Conservation (phyloP, 2,888 invertebrate genomes). For the Philereme vetulata region DNA sequence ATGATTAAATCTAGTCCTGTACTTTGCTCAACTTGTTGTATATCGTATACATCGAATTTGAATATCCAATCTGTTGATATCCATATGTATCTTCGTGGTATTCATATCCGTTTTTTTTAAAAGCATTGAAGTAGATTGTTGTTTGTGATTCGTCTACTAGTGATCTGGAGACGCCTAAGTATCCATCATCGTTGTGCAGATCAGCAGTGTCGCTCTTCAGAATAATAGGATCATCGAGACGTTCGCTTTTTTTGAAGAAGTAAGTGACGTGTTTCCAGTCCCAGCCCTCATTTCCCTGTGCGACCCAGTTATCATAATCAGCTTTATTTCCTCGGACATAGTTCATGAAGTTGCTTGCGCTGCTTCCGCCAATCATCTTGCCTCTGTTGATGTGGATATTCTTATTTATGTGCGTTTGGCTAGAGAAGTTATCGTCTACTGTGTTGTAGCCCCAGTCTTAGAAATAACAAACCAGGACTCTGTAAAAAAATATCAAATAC, state of each 20-base stretch:
- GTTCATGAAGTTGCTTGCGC: conserved; percentile 85
- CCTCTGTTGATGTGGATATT: conserved; percentile 78
- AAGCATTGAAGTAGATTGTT: conserved; percentile 48
- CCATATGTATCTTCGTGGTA: conserved; percentile 49
- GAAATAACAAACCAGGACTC: conserved; percentile 43
- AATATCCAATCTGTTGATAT: conserved; percentile 46
- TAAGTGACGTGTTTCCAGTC: conserved; percentile 30
- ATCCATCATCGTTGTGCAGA: conserved; percentile 44
- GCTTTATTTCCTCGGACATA: conserved; percentile 85
- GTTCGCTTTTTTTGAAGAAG: conserved; percentile 52
- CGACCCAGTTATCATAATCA: conserved; percentile 87
- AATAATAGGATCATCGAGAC: conserved; percentile 34
- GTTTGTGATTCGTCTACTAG: conserved; percentile 45
- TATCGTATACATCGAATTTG: conserved; percentile 40
- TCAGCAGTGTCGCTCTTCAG: conserved; percentile 50
- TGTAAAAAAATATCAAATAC: conserved; percentile 18
- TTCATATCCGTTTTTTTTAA: conserved; percentile 47
- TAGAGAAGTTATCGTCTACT: conserved; percentile 42
- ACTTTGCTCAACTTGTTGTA: conserved; percentile 44
- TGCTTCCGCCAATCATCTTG: conserved; percentile 86
- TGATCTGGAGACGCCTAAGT: conserved; percentile 46
- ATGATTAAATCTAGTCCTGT: conserved; percentile 46
- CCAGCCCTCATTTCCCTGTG: conserved; percentile 78
- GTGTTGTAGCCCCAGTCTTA: conserved; percentile 42
- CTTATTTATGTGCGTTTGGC: conserved; percentile 42